Evolutionary conservation across 2,888 invertebrate genomes (phyloP).

Genomic region (Tetheella fluctuosa): DNA sequence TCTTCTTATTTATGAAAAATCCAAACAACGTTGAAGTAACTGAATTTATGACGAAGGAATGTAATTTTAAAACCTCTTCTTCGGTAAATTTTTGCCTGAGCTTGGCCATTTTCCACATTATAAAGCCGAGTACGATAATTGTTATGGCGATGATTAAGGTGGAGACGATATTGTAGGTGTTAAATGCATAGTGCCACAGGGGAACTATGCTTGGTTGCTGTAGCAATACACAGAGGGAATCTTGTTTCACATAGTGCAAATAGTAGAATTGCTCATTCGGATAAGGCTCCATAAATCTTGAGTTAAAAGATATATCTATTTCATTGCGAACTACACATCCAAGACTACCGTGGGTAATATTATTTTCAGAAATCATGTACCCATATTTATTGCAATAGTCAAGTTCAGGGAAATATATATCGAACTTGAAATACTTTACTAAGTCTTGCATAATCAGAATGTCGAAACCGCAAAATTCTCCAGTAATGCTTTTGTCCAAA

Average conservation of each 20-base stretch:
- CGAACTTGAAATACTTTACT: constrained; percentile 47
- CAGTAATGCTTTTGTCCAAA: constrained; percentile 31
- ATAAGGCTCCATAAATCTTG: constrained; percentile 56
- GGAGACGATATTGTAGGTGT: constrained; percentile 22
- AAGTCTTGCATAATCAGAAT: constrained; percentile 55
- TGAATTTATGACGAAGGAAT: constrained; percentile 34
- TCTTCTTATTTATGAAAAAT: constrained; percentile 34
- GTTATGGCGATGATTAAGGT: constrained; percentile 28
- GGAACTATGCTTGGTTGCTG: constrained; percentile 41
- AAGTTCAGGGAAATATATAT: constrained; percentile 33
- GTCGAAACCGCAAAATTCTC: constrained; percentile 56
- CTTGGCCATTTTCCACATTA: constrained; percentile 42
- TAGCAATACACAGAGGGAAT: constrained; percentile 51
- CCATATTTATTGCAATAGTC: constrained; percentile 41
- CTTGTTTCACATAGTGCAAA: constrained; percentile 42
- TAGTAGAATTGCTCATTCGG: constrained; percentile 36
- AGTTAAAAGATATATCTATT: constrained; percentile 62
- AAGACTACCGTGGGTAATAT: constrained; percentile 43
- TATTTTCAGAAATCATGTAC: constrained; percentile 27
- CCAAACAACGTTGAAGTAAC: constrained; percentile 45
- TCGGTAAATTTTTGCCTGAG: constrained; percentile 23
- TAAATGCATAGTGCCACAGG: constrained; percentile 49
- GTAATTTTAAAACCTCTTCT: constrained; percentile 20
- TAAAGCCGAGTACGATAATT: constrained; percentile 31
- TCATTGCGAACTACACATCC: constrained; percentile 43